Evolutionary conservation across 2,888 invertebrate genomes (phyloP).

Genomic region (Cantharis flavilabris): DNA sequence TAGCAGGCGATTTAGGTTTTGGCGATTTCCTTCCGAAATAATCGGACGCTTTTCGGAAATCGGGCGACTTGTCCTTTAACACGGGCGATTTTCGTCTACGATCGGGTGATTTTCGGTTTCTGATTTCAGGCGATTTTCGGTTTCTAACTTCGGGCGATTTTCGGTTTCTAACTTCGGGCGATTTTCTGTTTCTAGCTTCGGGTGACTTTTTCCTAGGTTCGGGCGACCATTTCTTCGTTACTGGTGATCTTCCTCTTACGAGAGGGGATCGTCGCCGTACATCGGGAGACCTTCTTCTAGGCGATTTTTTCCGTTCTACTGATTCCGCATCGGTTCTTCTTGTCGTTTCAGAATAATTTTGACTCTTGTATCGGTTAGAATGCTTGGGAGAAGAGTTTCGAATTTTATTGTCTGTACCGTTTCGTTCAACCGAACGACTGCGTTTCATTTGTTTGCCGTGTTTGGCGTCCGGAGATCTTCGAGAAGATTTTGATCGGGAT

Average conservation of each 20-base stretch:
- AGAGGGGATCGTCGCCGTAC: not conserved
- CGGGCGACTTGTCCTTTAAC: not conserved
- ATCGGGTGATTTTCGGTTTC: slow-evolving; percentile 2
- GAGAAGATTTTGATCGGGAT: not conserved
- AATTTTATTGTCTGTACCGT: not conserved
- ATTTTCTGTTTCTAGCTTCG: no score
- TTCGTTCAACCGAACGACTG: not conserved
- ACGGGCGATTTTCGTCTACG: slow-evolving; percentile 2
- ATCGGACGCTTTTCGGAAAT: slow-evolving; percentile 3
- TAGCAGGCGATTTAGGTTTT: slow-evolving; percentile 22
- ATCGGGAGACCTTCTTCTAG: not conserved
- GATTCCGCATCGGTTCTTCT: not conserved
- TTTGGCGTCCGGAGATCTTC: not conserved
- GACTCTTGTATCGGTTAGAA: not conserved
- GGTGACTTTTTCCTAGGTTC: not conserved
- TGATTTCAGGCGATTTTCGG: not conserved
- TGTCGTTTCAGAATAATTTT: not conserved
- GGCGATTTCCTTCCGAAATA: slow-evolving; percentile 8
- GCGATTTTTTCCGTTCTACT: not conserved
- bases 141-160: not conserved
- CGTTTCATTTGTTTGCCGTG: not conserved
- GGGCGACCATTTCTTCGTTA: not conserved
- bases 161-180: not conserved
- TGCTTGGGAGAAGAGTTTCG: not conserved
- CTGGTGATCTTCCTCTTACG: not conserved